phyloP scores from a whole-genome alignment of 1,140 invertebrate species.

The Helicorthomorpha holstii region DNA sequence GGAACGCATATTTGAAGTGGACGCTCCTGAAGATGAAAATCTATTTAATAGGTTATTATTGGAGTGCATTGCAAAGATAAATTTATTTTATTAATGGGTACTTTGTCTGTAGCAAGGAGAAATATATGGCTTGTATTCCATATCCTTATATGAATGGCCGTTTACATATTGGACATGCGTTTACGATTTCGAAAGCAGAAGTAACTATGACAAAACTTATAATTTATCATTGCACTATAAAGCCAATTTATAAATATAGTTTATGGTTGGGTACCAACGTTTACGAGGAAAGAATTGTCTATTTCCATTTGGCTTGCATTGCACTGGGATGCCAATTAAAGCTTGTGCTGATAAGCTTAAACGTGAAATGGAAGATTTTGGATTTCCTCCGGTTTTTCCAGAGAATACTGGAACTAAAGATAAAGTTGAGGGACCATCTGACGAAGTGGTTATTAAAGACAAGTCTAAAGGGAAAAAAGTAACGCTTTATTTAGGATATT shows the following conservation, averaged over 20 bases:
- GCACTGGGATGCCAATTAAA: slow-evolving; percentile 93
- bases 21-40: slow-evolving; percentile 42
- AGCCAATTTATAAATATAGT: slow-evolving; percentile 36
- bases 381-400: slow-evolving; percentile 85
- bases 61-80: neutral
- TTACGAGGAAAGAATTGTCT: slow-evolving; percentile 78
- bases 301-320: slow-evolving; percentile 98
- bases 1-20: slow-evolving; percentile 56
- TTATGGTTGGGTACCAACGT: slow-evolving; percentile 76
- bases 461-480: slow-evolving; percentile 96
- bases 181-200: slow-evolving; percentile 93
- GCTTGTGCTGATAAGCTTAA: slow-evolving; percentile 97
- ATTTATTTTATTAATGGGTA: slow-evolving; percentile 2
- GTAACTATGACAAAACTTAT: slow-evolving; percentile 18
- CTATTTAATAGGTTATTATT: neutral
- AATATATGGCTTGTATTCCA: slow-evolving; percentile 89
- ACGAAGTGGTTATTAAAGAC: slow-evolving; percentile 57
- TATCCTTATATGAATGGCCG: slow-evolving; percentile 99
- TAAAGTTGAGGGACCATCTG: slow-evolving; percentile 29
- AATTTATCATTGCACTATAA: slow-evolving; percentile 16
- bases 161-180: slow-evolving; percentile 93
- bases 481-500: slow-evolving; percentile 12
- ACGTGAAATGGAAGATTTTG: slow-evolving; percentile 79
- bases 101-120: slow-evolving; percentile 34
- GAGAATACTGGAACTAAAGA: slow-evolving; percentile 30